Percentiles rank a stretch among this genome's conserved stretches.
Evolutionary conservation across 2,113 vertebrate species (phyloP).

Genomic region (Crypturellus undulatus): DNA sequence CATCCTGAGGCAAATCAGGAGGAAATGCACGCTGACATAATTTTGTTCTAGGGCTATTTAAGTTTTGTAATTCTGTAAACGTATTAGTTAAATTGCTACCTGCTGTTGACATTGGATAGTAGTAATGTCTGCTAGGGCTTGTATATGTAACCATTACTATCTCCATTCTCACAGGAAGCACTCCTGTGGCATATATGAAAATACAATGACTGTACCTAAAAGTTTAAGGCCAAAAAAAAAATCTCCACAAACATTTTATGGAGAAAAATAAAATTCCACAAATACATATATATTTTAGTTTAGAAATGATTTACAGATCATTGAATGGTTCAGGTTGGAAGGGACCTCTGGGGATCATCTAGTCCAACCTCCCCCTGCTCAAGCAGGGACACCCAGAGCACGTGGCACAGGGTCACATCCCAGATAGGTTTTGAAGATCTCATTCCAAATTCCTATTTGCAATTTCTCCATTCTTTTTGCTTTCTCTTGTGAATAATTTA

Average conservation of each 20-base stretch:
- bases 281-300: background rate
- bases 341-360: too few species aligned
- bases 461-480: background rate
- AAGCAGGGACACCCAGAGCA: too few species aligned
- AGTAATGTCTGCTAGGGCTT: background rate
- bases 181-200: background rate
- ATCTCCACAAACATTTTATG: background rate
- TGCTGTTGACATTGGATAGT: background rate
- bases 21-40: background rate
- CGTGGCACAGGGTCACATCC: too few species aligned
- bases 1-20: background rate
- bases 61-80: background rate
- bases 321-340: too few species aligned
- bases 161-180: background rate
- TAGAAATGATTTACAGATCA: background rate
- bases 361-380: too few species aligned
- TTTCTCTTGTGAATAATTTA: background rate
- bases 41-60: background rate
- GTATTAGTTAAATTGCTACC: background rate
- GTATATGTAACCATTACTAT: background rate
- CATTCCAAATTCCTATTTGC: background rate
- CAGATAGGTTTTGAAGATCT: too few species aligned
- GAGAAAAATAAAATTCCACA: background rate
- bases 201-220: background rate
- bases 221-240: background rate